Conservation (phyloP, 2,888 invertebrate species). For the Tetramorium bicarinatum region DNA sequence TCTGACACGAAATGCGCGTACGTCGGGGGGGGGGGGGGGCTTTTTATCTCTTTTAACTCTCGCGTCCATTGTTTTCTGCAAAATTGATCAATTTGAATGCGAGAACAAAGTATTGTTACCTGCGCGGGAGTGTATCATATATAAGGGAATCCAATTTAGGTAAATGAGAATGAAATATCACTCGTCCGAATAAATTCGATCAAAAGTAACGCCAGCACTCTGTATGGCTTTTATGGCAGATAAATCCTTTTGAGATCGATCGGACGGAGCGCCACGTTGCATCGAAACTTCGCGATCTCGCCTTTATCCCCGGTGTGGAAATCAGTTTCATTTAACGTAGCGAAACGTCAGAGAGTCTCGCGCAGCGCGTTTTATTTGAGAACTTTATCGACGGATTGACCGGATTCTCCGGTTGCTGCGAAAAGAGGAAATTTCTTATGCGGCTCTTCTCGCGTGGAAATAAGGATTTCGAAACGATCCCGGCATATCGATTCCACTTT, state of each 20-base stretch:
- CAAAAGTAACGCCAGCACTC: background rate
- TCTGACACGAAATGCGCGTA: constrained; percentile 6
- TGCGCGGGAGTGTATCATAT: background rate
- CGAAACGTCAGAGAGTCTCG: constrained; percentile 25
- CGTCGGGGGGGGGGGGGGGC: background rate
- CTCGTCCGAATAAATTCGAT: constrained; percentile 21
- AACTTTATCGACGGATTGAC: constrained; percentile 54
- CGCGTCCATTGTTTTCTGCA: background rate
- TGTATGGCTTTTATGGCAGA: background rate
- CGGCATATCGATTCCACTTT: constrained; percentile 32
- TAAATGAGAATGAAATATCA: constrained; percentile 1
- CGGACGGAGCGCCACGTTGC: background rate
- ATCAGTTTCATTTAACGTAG: constrained; percentile 50
- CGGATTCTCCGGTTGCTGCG: constrained; percentile 34
- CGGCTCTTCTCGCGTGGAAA: constrained; percentile 23
- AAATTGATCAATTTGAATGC: constrained; percentile 24
- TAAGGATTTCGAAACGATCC: constrained; percentile 27
- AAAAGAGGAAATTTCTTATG: constrained; percentile 39
- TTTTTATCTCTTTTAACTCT: constrained; percentile 29
- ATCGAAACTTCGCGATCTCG: constrained; percentile 24
- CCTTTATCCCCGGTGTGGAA: constrained; percentile 24
- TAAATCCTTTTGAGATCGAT: constrained; percentile 18
- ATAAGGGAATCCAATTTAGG: constrained; percentile 3
- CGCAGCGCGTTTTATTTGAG: constrained; percentile 28
- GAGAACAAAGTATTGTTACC: background rate